Evolutionary conservation across 2,797 vertebrate genomes (phyloP), one percentile per base, ranked within the genome.

Genomic region (Pempheris klunzingeri): DNA sequence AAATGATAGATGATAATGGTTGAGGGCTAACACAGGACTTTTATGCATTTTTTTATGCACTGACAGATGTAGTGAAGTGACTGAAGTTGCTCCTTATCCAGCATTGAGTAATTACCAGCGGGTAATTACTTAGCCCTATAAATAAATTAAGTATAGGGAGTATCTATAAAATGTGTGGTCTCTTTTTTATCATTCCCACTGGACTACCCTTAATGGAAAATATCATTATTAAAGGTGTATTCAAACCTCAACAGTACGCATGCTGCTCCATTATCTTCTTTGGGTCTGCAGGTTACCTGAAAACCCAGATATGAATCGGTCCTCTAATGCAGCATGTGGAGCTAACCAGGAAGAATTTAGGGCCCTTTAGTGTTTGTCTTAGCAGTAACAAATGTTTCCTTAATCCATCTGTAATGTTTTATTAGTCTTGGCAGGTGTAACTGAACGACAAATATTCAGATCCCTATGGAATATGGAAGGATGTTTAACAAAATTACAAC

Each of bases 1-100:
- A 59, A 61, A 71, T 43, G 46, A 59, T 32, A 41, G 24, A 79
- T 44, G 76, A 57, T 70, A 67, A 59, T 43, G 24, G 62, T 22
- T 54, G 30, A 71, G 60, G 38, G 41, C 32, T 68, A 54, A n/a
- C n/a, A n/a, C 20, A 3, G 44, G 26, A 8, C 12, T 24, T 41
- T 49, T 41, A 32, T 55, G 14, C 30, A 32, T 32, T 18, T 32
- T 18, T 57, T 70, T 8, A 63, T 28, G 22, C 39, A 53, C 5
- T 28, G 22, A 72, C 41, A 66, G 32, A 38, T 50, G 26, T 66
- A 38, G 64, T 54, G n/a, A n/a, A n/a, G n/a, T n/a, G n/a, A n/a
- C 3, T 34, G 12, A 43, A 57, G n/a, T 64, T 4, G 32, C 66
- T 44, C 13, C n/a, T 53, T 41, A 30, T 47, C n/a, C 10, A 66